A percentile compares a stretch with the other conserved stretches of the same genome.
phyloP scores from a whole-genome alignment of 2,113 vertebrate species.

The Isichthys henryi region DNA sequence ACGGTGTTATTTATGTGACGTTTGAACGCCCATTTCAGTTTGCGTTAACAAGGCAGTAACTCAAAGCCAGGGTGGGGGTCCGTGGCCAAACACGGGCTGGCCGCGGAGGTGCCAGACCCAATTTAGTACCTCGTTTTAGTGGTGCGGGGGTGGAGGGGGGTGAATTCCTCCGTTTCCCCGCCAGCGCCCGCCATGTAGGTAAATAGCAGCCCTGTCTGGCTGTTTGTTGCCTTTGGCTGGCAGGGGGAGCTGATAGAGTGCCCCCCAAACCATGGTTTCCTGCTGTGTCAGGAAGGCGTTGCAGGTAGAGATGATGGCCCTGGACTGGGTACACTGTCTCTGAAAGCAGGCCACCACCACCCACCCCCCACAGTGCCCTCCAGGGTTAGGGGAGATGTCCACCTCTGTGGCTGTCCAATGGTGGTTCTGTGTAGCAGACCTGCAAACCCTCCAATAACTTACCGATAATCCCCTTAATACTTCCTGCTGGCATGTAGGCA shows the following conservation, averaged over 20 bases:
- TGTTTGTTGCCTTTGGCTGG: conserved; percentile 46
- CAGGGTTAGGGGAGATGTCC: neutral
- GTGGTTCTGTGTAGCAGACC: neutral
- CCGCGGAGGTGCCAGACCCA: neutral
- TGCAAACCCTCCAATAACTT: neutral
- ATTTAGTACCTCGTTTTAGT: neutral
- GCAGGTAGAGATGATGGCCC: conserved; percentile 29
- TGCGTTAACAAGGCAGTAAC: neutral
- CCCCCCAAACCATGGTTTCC: conserved; percentile 22
- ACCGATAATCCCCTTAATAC: too few species aligned
- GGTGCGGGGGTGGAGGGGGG: neutral
- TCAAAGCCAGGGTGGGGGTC: neutral
- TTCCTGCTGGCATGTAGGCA: neutral
- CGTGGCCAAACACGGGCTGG: neutral
- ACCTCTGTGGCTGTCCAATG: neutral
- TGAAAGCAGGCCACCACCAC: neutral
- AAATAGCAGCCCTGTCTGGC: conserved; percentile 54
- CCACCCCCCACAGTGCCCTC: neutral
- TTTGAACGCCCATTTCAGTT: conserved; percentile 5
- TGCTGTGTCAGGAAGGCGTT: conserved; percentile 39
- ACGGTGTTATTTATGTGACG: neutral
- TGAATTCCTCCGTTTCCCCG: conserved; percentile 8
- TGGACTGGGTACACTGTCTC: neutral
- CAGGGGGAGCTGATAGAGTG: conserved; percentile 22
- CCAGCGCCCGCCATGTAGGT: conserved; percentile 33